phyloP scores from a whole-genome alignment of 2,888 invertebrate species.

The Zygaena filipendulae region DNA sequence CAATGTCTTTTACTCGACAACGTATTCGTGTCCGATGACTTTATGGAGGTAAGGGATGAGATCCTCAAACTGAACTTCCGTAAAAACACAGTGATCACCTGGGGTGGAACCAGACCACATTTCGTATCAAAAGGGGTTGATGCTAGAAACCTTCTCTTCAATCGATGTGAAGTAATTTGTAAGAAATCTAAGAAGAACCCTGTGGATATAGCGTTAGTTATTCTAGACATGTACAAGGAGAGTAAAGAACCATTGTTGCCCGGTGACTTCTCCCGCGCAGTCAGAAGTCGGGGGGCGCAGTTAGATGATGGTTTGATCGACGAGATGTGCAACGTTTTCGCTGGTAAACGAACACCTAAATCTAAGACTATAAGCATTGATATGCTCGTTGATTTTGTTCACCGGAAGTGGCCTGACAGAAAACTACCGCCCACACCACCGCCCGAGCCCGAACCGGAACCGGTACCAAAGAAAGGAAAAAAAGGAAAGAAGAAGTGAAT shows the following conservation, averaged over 20 bases:
- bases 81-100: slow-evolving; percentile 22
- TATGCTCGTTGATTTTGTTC: slow-evolving; percentile 29
- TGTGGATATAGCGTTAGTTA: slow-evolving; percentile 26
- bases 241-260: slow-evolving; percentile 18
- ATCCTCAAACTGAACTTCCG: slow-evolving; percentile 19
- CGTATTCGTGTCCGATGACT: slow-evolving; percentile 24
- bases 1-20: slow-evolving; percentile 26
- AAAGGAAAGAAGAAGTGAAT: slow-evolving; percentile 18
- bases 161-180: slow-evolving; percentile 25
- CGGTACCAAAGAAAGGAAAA: slow-evolving; percentile 11
- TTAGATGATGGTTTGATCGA: slow-evolving; percentile 30
- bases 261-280: slow-evolving; percentile 18
- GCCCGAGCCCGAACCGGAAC: slow-evolving; percentile 21
- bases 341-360: slow-evolving; percentile 26
- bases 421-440: slow-evolving; percentile 35
- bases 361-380: slow-evolving; percentile 27
- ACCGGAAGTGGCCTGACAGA: slow-evolving; percentile 41
- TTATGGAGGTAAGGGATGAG: slow-evolving; percentile 19
- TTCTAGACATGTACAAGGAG: slow-evolving; percentile 21
- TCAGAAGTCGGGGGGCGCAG: slow-evolving; percentile 19
- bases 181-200: slow-evolving; percentile 23
- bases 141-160: slow-evolving; percentile 24
- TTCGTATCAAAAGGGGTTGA: slow-evolving; percentile 17
- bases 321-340: slow-evolving; percentile 26
- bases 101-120: slow-evolving; percentile 21